Conservation (phyloP, 2,113 vertebrate species). For the Passer montanus region DNA sequence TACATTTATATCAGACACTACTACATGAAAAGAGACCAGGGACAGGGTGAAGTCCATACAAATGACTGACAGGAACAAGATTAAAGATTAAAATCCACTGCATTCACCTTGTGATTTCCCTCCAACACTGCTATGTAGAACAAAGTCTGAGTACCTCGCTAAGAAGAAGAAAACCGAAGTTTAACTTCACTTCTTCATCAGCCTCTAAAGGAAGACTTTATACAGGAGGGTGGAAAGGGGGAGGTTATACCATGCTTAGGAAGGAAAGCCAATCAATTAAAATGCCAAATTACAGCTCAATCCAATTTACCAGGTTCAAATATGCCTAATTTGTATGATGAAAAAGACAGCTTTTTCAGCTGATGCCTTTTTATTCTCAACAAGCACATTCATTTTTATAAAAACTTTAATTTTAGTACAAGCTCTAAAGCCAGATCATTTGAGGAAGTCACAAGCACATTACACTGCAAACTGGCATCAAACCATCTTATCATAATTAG, state of each 20-base stretch:
- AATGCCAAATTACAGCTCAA: background rate
- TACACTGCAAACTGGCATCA: conserved; percentile 16
- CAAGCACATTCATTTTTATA: background rate
- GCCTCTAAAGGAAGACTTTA: background rate
- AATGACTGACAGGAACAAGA: conserved; percentile 44
- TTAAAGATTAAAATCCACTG: conserved; percentile 19
- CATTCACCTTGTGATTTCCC: conserved; percentile 50
- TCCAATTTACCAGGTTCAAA: background rate
- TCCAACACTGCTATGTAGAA: background rate
- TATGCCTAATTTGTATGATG: background rate
- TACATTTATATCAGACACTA: conserved; percentile 67
- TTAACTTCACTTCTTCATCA: conserved; percentile 9
- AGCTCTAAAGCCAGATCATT: conserved; percentile 18
- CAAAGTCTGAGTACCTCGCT: background rate
- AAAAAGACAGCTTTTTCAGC: background rate
- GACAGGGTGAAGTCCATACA: conserved; percentile 24
- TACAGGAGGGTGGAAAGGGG: background rate
- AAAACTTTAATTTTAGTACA: background rate
- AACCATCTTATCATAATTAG: conserved; percentile 9
- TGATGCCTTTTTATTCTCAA: background rate
- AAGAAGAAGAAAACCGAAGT: background rate
- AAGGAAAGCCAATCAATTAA: background rate
- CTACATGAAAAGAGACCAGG: conserved; percentile 20
- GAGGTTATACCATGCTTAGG: background rate
- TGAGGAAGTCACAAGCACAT: conserved; percentile 48